Evolutionary conservation across 2,797 vertebrate genomes (phyloP), one percentile per base, ranked within the genome.

Genomic region (Buphagus erythrorhynchus): DNA sequence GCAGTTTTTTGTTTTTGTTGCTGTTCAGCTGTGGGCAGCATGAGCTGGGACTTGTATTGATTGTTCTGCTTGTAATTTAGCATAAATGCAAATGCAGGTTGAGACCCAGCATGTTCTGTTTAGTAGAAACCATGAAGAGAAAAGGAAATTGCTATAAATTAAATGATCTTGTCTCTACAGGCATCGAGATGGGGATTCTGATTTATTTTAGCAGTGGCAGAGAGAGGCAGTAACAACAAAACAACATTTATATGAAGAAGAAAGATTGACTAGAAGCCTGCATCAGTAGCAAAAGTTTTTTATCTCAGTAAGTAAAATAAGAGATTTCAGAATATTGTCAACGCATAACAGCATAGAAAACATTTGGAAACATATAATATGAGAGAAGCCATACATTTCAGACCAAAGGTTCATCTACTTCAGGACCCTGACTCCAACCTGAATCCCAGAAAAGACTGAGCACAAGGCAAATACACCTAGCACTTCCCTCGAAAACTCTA

Each of bases 121-220:
- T 95, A 96, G 96, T 80, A 94, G 45, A 95, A 97, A 94, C 93
- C 51, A 26, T 81, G 90, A 95, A 98, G 94, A 97, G 88, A 90
- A 96, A 95, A 91, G 85, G 85, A 97, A 97, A 97, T 95, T 96
- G 86, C 74, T 95, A 89, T 95, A 97, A 98, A 98, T 97, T 97
- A 97, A 98, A 97, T 95, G 93, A 93, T 96, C 82, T 93, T 96
- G 75, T 97, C 96, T 97, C 93, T 97, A 95, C 86, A 92, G 93
- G 92, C 88, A 95, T 82, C 84, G 94, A 97, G 88, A 96, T 96
- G 95, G 89, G 91, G 80, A 79, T 96, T 96, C 92, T 94, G 93
- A 97, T 97, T 97, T 95, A 97, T 97, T 96, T 96, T 73, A 36
- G 14, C 84, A 22, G 24, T 65, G 38, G 42, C 65, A 96, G 68